Evolutionary conservation across 2,113 vertebrate genomes (phyloP).

Genomic region (Tragelaphus strepsiceros): DNA sequence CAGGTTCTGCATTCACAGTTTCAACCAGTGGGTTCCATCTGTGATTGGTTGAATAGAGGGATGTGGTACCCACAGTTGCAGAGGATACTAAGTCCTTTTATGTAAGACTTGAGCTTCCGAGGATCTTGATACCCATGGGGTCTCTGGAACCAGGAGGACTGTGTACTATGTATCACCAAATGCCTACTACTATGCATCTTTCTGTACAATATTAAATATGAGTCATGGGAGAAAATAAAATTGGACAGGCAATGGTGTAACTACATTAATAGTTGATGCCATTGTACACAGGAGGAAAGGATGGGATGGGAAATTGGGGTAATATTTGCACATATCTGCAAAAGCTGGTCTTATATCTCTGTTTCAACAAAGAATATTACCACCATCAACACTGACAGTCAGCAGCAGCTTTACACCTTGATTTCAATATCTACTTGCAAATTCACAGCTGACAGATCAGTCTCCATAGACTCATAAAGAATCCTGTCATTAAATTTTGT

Average conservation of each 20-base stretch:
- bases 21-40: neutral
- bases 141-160: neutral
- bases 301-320: neutral
- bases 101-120: neutral
- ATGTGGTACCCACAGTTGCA: neutral
- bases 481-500: neutral
- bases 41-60: neutral
- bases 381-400: neutral
- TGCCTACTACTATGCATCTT: neutral
- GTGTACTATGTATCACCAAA: neutral
- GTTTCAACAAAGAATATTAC: neutral
- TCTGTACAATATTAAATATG: neutral
- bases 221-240: neutral
- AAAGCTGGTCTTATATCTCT: neutral
- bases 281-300: neutral
- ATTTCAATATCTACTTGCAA: neutral
- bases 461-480: neutral
- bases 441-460: neutral
- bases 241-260: neutral
- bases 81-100: neutral
- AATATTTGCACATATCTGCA: neutral
- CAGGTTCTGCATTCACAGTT: neutral
- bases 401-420: neutral
- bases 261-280: neutral
- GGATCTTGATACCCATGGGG: neutral